These are phyloP conservation scores for Leuctra nigra DNA, from an alignment of 2,888 invertebrate species.

Conservation along the genomic window DNA sequence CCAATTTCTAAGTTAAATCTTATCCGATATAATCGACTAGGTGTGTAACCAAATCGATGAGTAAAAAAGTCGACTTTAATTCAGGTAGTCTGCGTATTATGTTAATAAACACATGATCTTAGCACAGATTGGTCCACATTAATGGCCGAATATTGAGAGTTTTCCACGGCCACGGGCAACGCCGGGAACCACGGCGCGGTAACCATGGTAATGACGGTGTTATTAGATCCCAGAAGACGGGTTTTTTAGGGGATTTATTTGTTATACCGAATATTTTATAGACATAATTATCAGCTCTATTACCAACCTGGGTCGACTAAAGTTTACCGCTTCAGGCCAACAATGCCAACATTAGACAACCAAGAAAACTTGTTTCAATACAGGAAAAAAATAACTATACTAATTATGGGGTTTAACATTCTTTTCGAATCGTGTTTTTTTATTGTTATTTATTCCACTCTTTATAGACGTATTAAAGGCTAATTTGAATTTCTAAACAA, in stretches of 20 bases:
- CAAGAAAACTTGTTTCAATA: slow-evolving; percentile 1
- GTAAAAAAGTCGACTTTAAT: too few species aligned
- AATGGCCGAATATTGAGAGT: background rate
- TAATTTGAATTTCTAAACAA: slow-evolving; percentile 1
- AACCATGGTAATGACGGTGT: background rate
- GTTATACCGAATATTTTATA: slow-evolving; percentile 6
- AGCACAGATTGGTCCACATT: slow-evolving; percentile 3
- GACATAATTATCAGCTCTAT: background rate
- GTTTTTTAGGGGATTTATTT: slow-evolving; percentile 2
- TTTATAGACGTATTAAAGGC: slow-evolving; percentile 2
- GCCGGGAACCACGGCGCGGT: background rate
- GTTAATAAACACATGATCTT: background rate
- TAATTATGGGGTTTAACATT: slow-evolving; percentile 4
- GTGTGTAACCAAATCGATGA: too few species aligned
- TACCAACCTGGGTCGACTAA: background rate
- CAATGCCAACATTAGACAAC: background rate
- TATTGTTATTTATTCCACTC: background rate
- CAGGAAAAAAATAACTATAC: too few species aligned
- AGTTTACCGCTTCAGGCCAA: background rate
- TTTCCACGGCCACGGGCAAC: background rate
- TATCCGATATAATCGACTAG: too few species aligned
- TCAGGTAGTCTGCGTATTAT: background rate
- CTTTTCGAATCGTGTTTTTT: background rate
- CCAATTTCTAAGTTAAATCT: too few species aligned
- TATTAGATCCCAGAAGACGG: background rate